Evolutionary conservation across 1,140 invertebrate genomes (phyloP).

Genomic region (Dysdera silvatica): DNA sequence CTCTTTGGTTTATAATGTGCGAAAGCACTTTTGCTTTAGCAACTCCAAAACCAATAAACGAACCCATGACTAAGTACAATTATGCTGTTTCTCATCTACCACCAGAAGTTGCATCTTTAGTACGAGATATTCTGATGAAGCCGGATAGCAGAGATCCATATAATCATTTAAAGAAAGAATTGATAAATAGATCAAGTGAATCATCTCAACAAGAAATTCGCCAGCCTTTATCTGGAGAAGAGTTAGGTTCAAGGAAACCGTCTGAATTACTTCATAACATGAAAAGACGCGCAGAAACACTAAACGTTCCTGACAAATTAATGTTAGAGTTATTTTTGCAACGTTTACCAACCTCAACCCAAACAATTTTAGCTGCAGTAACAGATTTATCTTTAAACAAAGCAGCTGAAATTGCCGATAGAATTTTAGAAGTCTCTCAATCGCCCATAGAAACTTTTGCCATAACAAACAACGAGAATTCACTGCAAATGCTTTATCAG

Average conservation of each 20-base stretch:
- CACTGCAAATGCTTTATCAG: too few relatives aligned
- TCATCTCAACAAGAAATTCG: neutral
- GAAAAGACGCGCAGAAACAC: neutral
- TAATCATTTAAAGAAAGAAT: neutral
- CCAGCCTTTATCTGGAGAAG: neutral
- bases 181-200: neutral
- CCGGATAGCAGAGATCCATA: too few relatives aligned
- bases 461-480: too few relatives aligned
- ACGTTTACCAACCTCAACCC: neutral
- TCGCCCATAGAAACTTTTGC: neutral
- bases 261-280: neutral
- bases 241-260: neutral
- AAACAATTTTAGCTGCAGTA: neutral
- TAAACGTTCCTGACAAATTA: neutral
- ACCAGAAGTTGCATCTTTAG: too few relatives aligned
- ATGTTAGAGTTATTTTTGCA: neutral
- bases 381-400: neutral
- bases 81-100: neutral
- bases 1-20: neutral
- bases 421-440: neutral
- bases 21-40: neutral
- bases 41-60: neutral
- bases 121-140: too few relatives aligned
- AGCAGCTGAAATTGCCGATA: neutral
- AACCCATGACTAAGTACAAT: neutral